These are phyloP conservation scores for Branchipolynoe longqiensis DNA, from an alignment of 2,888 invertebrate species.

Conservation along the genomic window DNA sequence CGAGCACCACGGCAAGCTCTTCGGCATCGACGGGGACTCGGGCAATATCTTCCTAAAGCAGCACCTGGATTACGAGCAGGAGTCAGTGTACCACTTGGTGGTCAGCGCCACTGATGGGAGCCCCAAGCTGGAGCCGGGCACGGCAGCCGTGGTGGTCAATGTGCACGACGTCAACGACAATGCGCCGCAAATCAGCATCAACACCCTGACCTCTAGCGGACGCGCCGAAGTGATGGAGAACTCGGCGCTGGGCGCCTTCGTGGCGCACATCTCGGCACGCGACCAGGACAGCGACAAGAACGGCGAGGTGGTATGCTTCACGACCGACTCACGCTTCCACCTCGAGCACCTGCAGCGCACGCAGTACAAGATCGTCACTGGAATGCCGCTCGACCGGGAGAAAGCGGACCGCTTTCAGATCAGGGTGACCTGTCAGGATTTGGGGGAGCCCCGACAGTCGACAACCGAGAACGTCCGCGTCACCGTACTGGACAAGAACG, in stretches of 20 bases:
- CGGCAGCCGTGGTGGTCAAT: constrained; percentile 51
- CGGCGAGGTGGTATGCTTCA: constrained; percentile 86
- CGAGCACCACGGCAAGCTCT: constrained; percentile 39
- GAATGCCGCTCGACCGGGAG: constrained; percentile 80
- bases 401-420: constrained; percentile 70
- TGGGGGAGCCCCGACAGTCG: constrained; percentile 92
- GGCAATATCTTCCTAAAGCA: constrained; percentile 49
- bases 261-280: constrained; percentile 91
- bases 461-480: constrained; percentile 72
- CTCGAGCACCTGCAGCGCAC: constrained; percentile 72
- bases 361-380: constrained; percentile 81
- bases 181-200: constrained; percentile 72
- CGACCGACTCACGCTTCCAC: constrained; percentile 68
- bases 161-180: constrained; percentile 75
- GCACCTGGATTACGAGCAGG: constrained; percentile 53
- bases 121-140: constrained; percentile 46
- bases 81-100: constrained; percentile 48
- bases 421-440: constrained; percentile 85
- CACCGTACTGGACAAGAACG: constrained; percentile 91
- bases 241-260: constrained; percentile 86
- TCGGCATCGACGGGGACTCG: constrained; percentile 35
- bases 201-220: constrained; percentile 67
- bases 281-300: constrained; percentile 93
- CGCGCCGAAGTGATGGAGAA: constrained; percentile 88
- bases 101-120: constrained; percentile 53